Percentiles rank a stretch among this genome's conserved stretches.
phyloP scores from a whole-genome alignment of 2,797 vertebrate species.

The Pangasius mekongensis region DNA sequence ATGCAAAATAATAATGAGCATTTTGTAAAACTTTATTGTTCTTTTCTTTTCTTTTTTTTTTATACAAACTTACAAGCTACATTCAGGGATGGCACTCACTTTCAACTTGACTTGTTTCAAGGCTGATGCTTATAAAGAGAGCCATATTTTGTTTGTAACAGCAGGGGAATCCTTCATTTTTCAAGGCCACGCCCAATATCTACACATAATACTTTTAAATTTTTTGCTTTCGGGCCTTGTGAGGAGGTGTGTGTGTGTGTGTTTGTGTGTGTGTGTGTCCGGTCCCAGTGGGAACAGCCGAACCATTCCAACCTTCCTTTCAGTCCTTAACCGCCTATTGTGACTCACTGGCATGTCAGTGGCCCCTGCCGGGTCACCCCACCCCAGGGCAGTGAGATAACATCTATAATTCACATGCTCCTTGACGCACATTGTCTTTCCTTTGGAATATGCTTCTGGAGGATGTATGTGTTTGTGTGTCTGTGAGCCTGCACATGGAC shows the following conservation, averaged over 20 bases:
- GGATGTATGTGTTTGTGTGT: conserved; percentile 34
- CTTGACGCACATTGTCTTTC: conserved; percentile 59
- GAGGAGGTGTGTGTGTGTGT: background rate
- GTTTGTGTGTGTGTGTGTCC: conserved; percentile 3
- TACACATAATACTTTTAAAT: conserved; percentile 1
- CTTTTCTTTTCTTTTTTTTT: background rate
- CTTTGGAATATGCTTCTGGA: conserved; percentile 43
- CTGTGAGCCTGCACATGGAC: background rate
- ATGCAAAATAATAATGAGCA: background rate
- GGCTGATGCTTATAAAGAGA: background rate
- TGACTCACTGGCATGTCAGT: conserved; percentile 29
- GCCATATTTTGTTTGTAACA: conserved; percentile 7
- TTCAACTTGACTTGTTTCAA: background rate
- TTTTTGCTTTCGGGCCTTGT: background rate
- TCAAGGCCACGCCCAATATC: background rate
- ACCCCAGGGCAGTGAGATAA: conserved; percentile 40
- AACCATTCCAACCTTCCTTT: conserved; percentile 40
- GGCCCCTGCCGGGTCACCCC: conserved; percentile 24
- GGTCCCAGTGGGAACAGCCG: conserved; percentile 16
- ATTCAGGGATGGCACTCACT: background rate
- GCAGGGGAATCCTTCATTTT: background rate
- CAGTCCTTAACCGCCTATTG: conserved; percentile 35
- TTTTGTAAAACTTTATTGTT: background rate
- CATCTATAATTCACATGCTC: conserved; percentile 54
- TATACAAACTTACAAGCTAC: background rate